These are phyloP conservation scores for Solenopsis invicta DNA, from an alignment of 1,140 invertebrate genomes.

Conservation along the genomic window DNA sequence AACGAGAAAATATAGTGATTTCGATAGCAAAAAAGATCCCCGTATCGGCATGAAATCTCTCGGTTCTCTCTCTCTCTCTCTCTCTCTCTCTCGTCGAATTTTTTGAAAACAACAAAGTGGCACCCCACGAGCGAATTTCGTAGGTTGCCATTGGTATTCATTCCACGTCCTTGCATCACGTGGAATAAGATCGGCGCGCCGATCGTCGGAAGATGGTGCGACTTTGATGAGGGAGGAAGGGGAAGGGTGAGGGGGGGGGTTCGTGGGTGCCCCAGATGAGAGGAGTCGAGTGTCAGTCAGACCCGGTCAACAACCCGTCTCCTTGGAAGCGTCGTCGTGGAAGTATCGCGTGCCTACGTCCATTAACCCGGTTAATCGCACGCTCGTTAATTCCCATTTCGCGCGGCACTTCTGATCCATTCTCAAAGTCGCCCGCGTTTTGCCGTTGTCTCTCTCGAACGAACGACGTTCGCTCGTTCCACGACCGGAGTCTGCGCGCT, in stretches of 20 bases:
- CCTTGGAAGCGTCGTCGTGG: constrained; percentile 65
- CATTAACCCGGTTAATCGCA: constrained; percentile 81
- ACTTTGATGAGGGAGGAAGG: constrained; percentile 36
- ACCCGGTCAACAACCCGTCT: constrained; percentile 78
- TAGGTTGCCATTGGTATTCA: not conserved
- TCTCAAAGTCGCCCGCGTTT: constrained; percentile 43
- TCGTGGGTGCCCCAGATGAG: constrained; percentile 68
- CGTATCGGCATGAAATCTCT: constrained; percentile 1
- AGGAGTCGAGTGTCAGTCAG: constrained; percentile 69
- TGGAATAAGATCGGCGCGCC: constrained; percentile 21
- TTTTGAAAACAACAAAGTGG: not conserved
- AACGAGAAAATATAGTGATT: constrained; percentile 14
- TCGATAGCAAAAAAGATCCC: not conserved
- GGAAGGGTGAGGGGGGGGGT: constrained; percentile 25
- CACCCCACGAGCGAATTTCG: not conserved
- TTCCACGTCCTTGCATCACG: constrained; percentile 24
- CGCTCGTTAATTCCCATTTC: constrained; percentile 80
- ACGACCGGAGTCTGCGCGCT: not conserved
- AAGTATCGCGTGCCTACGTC: constrained; percentile 75
- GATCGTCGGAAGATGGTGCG: constrained; percentile 20
- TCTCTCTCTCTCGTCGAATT: not conserved
- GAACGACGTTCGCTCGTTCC: not conserved
- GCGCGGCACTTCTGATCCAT: constrained; percentile 69
- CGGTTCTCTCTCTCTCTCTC: not conserved
- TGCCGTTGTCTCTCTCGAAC: not conserved